Conservation (phyloP, 2,888 invertebrate genomes). For the Pterobdella sp. region DNA sequence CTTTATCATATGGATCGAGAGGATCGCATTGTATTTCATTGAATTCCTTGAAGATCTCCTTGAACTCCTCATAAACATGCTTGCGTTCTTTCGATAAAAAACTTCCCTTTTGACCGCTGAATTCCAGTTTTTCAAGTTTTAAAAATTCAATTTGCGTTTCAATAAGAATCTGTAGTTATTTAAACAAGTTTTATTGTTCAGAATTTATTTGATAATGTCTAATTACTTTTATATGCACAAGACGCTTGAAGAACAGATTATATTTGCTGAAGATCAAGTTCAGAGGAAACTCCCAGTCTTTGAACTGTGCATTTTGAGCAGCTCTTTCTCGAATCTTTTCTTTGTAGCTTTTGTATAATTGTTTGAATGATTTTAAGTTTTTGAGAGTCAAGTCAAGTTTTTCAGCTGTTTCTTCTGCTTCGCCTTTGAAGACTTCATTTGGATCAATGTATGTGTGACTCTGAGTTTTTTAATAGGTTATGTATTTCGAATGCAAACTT, state of each 20-base stretch:
- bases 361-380: slow-evolving; percentile 45
- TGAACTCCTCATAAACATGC: slow-evolving; percentile 51
- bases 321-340: slow-evolving; percentile 49
- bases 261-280: slow-evolving; percentile 50
- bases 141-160: slow-evolving; percentile 84
- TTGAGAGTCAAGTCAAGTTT: slow-evolving; percentile 57
- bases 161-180: slow-evolving; percentile 65
- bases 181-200: background rate
- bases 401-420: slow-evolving; percentile 82
- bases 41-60: slow-evolving; percentile 50
- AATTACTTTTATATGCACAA: slow-evolving; percentile 34
- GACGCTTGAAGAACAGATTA: slow-evolving; percentile 48
- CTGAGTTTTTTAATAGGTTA: slow-evolving; percentile 54
- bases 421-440: slow-evolving; percentile 83
- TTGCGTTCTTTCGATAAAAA: slow-evolving; percentile 49
- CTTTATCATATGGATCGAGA: slow-evolving; percentile 44
- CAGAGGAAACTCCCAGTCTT: slow-evolving; percentile 51
- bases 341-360: slow-evolving; percentile 48
- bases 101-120: slow-evolving; percentile 62
- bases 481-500: background rate
- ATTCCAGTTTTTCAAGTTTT: slow-evolving; percentile 87
- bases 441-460: slow-evolving; percentile 82
- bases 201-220: background rate
- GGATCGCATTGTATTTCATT: slow-evolving; percentile 48
- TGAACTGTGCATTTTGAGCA: slow-evolving; percentile 44